Base-by-base conservation (phyloP, 2,797 vertebrate genomes). In the Avahi laniger region DNA sequence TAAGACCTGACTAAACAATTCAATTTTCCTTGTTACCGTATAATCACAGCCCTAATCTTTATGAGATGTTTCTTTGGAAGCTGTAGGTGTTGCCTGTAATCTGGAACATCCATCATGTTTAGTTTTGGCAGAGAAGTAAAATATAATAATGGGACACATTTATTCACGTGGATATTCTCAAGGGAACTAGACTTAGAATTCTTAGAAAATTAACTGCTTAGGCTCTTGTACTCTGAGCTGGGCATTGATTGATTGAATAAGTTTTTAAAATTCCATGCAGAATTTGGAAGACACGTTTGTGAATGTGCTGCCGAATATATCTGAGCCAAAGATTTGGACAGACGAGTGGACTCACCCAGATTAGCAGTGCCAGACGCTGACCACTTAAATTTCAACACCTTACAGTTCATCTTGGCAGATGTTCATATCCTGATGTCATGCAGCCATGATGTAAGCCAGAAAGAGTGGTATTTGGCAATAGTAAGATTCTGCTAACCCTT, bases 381-480 rank as follows among this genome's bases (percentile, higher is more conserved):
- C 93, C 92, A 93, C 90, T 87, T 81, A 81, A 92, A 48, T 97
- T 93, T 95, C 93, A 96, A 91, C 94, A 94, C 84, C 80, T 83
- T 80, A 57, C n/a, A 72, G 83, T 61, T 75, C 81, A 50, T 75
- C 76, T 96, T 96, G 96, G 96, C 97, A 96, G 81, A 75, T 91
- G 87, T 18, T 92, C 43, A 35, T 2, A 35, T 41, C 50, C 72
- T 96, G 87, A 96, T 86, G 95, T 97, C 97, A 96, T 70, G 12
- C 41, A 85, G 67, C 43, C 46, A 18, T 95, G 97, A 97, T 92
- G 73, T 97, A 97, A 97, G 69, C 13, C 78, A 96, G 72, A 93
- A 96, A 96, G 91, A 96, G 92, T 92, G 76, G 28, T 69, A 41
- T 95, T 96, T 97, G 82, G 95, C 95, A 97, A 97, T 12, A 90